Evolutionary conservation across 2,888 invertebrate species (phyloP).

Genomic region (Augiades crinisus): DNA sequence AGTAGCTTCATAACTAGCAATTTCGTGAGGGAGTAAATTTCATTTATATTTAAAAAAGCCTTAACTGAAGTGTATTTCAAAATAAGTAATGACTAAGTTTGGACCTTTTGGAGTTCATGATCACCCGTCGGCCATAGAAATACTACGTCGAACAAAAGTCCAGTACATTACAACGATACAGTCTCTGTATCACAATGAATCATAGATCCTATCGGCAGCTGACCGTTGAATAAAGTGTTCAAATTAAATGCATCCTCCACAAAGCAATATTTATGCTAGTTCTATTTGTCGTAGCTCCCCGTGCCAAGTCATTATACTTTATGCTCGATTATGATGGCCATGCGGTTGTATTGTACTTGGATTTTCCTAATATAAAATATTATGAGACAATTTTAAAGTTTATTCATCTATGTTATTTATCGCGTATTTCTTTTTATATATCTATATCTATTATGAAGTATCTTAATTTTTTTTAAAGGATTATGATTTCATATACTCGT

Average conservation of each 20-base stretch:
- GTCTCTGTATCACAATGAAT: not conserved
- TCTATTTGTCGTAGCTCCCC: slow-evolving; percentile 4
- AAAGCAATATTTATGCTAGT: slow-evolving; percentile 2
- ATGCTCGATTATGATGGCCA: slow-evolving; percentile 15
- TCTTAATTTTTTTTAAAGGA: too few relatives aligned
- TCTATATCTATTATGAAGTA: too few relatives aligned
- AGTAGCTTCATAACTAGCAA: too few relatives aligned
- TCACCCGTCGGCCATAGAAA: too few relatives aligned
- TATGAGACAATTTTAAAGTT: not conserved
- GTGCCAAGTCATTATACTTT: slow-evolving; percentile 18
- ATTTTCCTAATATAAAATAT: not conserved
- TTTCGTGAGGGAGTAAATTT: too few relatives aligned
- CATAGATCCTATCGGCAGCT: not conserved
- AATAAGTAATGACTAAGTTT: too few relatives aligned
- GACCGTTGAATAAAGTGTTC: slow-evolving; percentile 9
- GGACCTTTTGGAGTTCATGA: too few relatives aligned
- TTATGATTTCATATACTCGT: too few relatives aligned
- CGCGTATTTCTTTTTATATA: too few relatives aligned
- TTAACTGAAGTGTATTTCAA: too few relatives aligned
- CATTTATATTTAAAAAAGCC: too few relatives aligned
- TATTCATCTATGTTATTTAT: not conserved
- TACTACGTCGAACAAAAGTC: not conserved
- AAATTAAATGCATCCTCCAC: slow-evolving; percentile 11
- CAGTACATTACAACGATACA: too few relatives aligned
- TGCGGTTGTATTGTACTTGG: not conserved